phyloP scores from a whole-genome alignment of 2,797 vertebrate species.

The Moxostoma hubbsi region DNA sequence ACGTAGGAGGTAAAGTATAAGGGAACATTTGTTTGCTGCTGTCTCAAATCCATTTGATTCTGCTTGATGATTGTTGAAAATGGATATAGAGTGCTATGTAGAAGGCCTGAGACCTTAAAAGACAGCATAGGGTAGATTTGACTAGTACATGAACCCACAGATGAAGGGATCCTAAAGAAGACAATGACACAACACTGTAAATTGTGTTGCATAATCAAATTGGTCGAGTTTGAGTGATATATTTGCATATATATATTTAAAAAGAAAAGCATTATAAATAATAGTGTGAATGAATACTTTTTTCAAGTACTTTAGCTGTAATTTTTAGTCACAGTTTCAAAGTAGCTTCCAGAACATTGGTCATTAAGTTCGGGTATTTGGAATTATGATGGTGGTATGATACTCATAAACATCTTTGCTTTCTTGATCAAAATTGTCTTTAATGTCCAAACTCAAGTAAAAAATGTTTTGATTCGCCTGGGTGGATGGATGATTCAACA shows the following conservation, averaged over 20 bases:
- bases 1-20: not conserved
- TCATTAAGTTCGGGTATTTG: too few relatives aligned
- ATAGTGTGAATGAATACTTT: too few relatives aligned
- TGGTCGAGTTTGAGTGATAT: not conserved
- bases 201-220: slow-evolving; percentile 3
- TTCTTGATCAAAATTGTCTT: not conserved
- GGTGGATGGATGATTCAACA: slow-evolving; percentile 29
- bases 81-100: not conserved
- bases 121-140: not conserved
- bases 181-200: not conserved
- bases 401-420: not conserved
- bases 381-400: not conserved
- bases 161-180: too few relatives aligned
- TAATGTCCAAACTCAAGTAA: slow-evolving; percentile 21
- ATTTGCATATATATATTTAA: not conserved
- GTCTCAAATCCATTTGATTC: not conserved
- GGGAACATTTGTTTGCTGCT: not conserved
- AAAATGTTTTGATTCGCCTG: not conserved
- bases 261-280: too few relatives aligned
- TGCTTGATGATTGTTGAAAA: not conserved
- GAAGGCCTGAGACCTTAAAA: not conserved
- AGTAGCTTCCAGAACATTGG: not conserved
- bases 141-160: not conserved
- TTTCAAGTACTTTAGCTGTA: too few relatives aligned
- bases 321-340: not conserved